These are phyloP conservation scores for Latrodectus hesperus DNA, from an alignment of 2,888 invertebrate species.

Conservation along the genomic window DNA sequence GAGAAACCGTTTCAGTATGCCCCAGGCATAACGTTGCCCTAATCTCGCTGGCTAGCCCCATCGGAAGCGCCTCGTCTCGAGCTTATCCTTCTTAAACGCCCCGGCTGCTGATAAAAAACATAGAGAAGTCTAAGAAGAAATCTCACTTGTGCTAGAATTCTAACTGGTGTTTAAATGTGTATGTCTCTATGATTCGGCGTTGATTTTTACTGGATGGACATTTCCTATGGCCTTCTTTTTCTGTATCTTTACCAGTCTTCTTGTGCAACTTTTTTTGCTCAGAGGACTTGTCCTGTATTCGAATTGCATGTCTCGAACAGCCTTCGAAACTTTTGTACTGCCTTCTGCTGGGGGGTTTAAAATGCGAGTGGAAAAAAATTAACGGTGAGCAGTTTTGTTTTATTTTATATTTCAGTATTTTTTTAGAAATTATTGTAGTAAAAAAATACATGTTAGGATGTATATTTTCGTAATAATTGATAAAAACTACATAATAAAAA, in stretches of 20 bases:
- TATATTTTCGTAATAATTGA: no score
- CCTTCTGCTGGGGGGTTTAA: no score
- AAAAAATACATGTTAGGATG: no score
- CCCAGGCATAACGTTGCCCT: constrained; percentile 38
- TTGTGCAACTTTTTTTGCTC: no score
- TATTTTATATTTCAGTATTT: no score
- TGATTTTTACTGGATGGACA: constrained; percentile 60
- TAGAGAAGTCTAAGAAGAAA: constrained; percentile 25
- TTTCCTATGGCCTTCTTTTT: constrained; percentile 42
- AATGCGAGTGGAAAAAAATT: no score
- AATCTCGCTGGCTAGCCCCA: constrained; percentile 46
- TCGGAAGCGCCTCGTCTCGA: constrained; percentile 52
- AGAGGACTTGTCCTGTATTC: neutral
- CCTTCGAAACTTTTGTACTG: no score
- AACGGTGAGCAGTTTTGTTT: no score
- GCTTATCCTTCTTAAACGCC: constrained; percentile 59
- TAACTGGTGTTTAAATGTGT: constrained; percentile 53
- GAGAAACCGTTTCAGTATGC: constrained; percentile 49
- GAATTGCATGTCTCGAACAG: no score
- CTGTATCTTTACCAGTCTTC: neutral
- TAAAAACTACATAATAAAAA: no score
- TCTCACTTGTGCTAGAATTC: constrained; percentile 25
- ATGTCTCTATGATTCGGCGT: constrained; percentile 33
- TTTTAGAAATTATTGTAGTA: no score
- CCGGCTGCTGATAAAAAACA: constrained; percentile 35